Evolutionary conservation across 2,888 invertebrate species (phyloP).

Genomic region (Chironomus tentans): DNA sequence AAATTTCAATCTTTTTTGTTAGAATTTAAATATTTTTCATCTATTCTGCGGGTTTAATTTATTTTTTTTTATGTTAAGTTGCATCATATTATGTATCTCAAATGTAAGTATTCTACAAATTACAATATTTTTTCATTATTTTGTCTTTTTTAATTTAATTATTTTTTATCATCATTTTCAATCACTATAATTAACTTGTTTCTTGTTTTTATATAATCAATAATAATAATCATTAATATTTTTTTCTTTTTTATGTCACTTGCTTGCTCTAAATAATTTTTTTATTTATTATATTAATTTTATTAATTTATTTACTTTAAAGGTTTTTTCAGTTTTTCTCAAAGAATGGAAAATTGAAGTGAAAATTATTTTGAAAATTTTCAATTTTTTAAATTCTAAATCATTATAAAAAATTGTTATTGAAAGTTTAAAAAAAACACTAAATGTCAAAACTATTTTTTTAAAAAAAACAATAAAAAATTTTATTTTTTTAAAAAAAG

Average conservation of each 20-base stretch:
- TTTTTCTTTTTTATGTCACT: not conserved
- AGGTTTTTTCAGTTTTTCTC: not conserved
- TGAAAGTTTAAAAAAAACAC: not conserved
- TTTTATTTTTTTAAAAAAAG: not conserved
- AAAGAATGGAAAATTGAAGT: not conserved
- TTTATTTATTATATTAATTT: slow-evolving; percentile 1
- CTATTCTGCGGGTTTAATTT: not conserved
- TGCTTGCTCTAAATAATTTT: slow-evolving; percentile 7
- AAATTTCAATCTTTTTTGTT: not conserved
- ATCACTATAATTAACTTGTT: slow-evolving; percentile 18
- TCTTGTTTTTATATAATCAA: not conserved
- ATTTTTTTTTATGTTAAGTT: not conserved
- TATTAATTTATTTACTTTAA: not conserved
- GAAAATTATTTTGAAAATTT: not conserved
- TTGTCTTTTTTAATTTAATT: not conserved
- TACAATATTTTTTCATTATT: not conserved
- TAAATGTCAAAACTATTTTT: not conserved
- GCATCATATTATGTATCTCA: not conserved
- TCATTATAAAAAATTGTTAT: not conserved
- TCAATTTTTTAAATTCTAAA: not conserved
- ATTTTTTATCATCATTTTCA: not conserved
- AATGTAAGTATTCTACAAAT: not conserved
- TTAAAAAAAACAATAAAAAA: no score
- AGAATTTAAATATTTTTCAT: not conserved
- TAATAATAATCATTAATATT: not conserved